Evolutionary conservation across 2,888 invertebrate genomes (phyloP), one percentile per base, ranked within the genome.

Genomic region (Zonitis immaculata): DNA sequence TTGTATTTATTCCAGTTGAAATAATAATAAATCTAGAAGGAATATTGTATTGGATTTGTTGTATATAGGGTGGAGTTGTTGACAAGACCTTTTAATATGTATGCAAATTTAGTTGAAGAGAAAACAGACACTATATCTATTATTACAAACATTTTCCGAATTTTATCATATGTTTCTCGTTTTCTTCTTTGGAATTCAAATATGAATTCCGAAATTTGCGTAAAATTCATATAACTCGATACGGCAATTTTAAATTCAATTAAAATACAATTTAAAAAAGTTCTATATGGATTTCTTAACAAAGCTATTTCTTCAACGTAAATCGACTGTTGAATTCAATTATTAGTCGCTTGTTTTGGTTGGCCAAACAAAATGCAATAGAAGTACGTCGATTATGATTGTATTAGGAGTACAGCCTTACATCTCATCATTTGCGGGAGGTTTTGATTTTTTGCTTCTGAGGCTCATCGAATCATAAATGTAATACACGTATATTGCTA

Each of bases 261-360:
- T 39, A 39, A 39, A 39, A 39, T 39, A 18, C 39, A 39, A 39
- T 39, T 39, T 39, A 8, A 35, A 12, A 35, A 35, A 9, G 16
- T 7, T 6, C 16, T 2, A 35, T 39, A 39, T 20, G 20, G n/a
- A 39, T n/a, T n/a, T n/a, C n/a, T 39, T 39, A 39, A 39, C 39
- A 39, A 39, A 39, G 39, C 39, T 20, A 20, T 39, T 39, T 39
- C 39, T 39, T 39, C 20, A n/a, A 39, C 9, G 39, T n/a, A 39
- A 39, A 39, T 39, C 20, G 39, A 9, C 39, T 39, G 39, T 39
- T 2, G 18, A 39, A 39, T 39, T 11, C 6, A 39, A 39, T 39
- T 39, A 39, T 39, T 39, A 39, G 39, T 39, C 39, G 39, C 39
- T 39, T 39, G 20, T 39, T 39, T 39, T 39, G n/a, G 39, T 20